phyloP scores from a whole-genome alignment of 2,888 invertebrate genomes.

The Eupithecia centaureata region DNA sequence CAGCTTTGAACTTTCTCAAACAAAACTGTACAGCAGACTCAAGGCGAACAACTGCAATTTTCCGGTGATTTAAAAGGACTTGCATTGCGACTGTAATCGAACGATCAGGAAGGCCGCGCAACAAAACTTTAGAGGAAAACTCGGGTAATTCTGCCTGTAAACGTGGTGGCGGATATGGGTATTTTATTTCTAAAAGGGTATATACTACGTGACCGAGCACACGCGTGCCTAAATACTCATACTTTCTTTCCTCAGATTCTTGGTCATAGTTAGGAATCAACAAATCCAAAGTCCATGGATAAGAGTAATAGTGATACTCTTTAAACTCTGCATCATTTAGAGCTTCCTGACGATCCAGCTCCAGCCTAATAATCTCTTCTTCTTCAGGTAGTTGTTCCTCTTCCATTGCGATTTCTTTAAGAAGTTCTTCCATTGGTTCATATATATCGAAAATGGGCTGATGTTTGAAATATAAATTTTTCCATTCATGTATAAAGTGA shows the following conservation, averaged over 20 bases:
- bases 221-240: constrained; percentile 70
- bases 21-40: constrained; percentile 85
- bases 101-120: constrained; percentile 75
- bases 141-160: constrained; percentile 67
- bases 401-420: constrained; percentile 61
- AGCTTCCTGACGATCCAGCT: constrained; percentile 80
- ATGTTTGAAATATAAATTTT: constrained; percentile 79
- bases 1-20: constrained; percentile 79
- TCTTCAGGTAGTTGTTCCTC: constrained; percentile 57
- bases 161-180: constrained; percentile 68
- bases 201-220: constrained; percentile 82
- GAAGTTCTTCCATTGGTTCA: constrained; percentile 68
- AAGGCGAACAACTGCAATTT: constrained; percentile 73
- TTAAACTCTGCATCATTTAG: constrained; percentile 83
- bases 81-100: constrained; percentile 71
- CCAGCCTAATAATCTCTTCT: constrained; percentile 75
- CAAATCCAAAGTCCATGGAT: constrained; percentile 81
- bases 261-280: constrained; percentile 72
- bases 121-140: constrained; percentile 66
- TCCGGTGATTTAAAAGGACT: constrained; percentile 64
- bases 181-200: constrained; percentile 77
- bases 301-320: constrained; percentile 80
- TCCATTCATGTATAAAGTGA: constrained; percentile 82
- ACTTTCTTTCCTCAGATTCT: constrained; percentile 72
- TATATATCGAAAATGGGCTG: constrained; percentile 82